Conservation (phyloP, 1,140 invertebrate genomes). For the Hermetia illucens region DNA sequence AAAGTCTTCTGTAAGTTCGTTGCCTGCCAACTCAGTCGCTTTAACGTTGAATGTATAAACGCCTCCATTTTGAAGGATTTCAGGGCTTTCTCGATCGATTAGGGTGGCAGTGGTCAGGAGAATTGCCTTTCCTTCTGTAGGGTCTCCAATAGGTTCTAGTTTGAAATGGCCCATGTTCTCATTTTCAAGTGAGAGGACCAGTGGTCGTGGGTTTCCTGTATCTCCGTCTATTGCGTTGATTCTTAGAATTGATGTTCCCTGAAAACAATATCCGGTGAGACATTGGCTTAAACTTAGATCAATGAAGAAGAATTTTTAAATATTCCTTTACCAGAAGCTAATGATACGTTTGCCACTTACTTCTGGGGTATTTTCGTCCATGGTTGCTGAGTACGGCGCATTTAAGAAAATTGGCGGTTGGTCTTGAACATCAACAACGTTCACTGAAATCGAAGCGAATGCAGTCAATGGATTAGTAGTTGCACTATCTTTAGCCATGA, state of each 20-base stretch:
- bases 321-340: too few relatives aligned
- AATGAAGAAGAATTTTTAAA: not conserved
- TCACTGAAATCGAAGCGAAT: constrained; percentile 54
- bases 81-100: constrained; percentile 57
- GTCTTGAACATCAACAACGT: constrained; percentile 65
- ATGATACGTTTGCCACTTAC: not conserved
- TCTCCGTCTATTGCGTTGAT: constrained; percentile 64
- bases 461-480: constrained; percentile 45
- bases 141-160: constrained; percentile 35
- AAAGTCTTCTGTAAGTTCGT: constrained; percentile 50
- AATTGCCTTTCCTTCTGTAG: constrained; percentile 35
- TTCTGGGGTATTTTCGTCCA: constrained; percentile 53
- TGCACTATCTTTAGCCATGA: constrained; percentile 48
- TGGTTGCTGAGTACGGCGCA: constrained; percentile 59
- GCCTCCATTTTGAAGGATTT: constrained; percentile 59
- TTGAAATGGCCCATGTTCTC: constrained; percentile 54
- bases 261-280: too few relatives aligned
- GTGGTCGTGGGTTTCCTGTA: constrained; percentile 48
- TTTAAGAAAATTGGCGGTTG: constrained; percentile 65
- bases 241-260: constrained; percentile 43
- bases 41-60: constrained; percentile 58
- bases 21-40: constrained; percentile 60
- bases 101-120: constrained; percentile 47
- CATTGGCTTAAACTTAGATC: not conserved
- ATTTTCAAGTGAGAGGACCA: constrained; percentile 50